phyloP scores from a whole-genome alignment of 2,113 vertebrate species.

The Promerops cafer region DNA sequence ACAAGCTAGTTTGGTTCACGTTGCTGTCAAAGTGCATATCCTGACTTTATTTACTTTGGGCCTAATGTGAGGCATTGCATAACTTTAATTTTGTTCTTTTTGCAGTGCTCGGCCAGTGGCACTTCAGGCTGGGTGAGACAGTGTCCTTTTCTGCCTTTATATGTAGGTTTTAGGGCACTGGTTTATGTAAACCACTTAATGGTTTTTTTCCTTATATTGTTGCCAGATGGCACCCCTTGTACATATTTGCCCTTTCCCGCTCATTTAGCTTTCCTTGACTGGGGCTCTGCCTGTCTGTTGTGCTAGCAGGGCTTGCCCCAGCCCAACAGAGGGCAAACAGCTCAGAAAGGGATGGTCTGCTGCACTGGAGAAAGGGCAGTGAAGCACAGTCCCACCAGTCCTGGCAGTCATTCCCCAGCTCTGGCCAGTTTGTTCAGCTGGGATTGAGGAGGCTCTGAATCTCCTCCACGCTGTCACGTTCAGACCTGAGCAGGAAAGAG shows the following conservation, averaged over 20 bases:
- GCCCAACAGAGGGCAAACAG: background rate
- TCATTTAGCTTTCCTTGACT: background rate
- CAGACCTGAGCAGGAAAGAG: background rate
- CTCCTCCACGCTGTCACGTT: fast-evolving
- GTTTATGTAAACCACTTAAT: slow-evolving; percentile 31
- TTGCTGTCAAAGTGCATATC: background rate
- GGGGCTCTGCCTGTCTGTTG: background rate
- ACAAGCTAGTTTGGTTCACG: background rate
- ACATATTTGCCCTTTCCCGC: background rate
- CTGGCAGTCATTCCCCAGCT: background rate
- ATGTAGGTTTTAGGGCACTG: background rate
- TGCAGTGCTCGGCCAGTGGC: background rate
- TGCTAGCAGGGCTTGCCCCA: background rate
- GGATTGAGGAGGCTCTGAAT: background rate
- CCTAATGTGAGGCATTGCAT: background rate
- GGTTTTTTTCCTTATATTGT: background rate
- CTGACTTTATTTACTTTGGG: background rate
- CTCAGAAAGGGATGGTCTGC: background rate
- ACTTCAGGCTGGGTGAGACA: background rate
- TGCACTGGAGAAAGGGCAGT: background rate
- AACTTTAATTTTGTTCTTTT: slow-evolving; percentile 9
- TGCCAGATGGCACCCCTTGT: background rate
- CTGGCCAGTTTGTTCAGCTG: fast-evolving
- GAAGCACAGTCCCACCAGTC: fast-evolving
- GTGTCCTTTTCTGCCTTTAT: background rate